Conservation (phyloP, 2,113 vertebrate genomes). For the Spilogale gracilis region DNA sequence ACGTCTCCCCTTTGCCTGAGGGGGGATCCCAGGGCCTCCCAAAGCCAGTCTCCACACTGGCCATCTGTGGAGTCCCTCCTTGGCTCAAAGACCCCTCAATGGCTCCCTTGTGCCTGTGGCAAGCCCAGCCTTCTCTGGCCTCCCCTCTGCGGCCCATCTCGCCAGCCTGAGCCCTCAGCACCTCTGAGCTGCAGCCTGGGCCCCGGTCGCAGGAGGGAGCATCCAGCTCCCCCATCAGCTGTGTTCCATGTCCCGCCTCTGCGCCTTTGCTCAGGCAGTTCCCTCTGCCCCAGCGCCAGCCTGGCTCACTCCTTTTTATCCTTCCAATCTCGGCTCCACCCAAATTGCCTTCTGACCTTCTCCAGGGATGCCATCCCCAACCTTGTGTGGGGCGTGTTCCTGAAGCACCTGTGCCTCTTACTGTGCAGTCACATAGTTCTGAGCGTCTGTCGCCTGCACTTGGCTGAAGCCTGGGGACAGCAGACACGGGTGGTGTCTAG, state of each 20-base stretch:
- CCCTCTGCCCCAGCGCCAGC: background rate
- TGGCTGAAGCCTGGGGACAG: background rate
- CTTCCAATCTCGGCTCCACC: background rate
- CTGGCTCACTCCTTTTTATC: background rate
- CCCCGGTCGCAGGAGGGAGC: accelerated
- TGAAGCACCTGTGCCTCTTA: accelerated
- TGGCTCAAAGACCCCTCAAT: background rate
- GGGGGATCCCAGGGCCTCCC: background rate
- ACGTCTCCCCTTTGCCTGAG: background rate
- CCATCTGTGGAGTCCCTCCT: background rate
- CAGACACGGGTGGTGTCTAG: background rate
- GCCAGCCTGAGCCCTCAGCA: background rate
- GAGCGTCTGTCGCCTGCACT: background rate
- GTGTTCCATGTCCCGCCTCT: accelerated
- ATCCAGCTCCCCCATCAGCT: background rate
- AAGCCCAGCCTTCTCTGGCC: background rate
- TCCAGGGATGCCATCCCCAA: background rate
- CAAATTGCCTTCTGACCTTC: background rate
- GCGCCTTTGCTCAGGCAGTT: background rate
- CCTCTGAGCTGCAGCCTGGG: accelerated
- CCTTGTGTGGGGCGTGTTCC: background rate
- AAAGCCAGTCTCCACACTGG: background rate
- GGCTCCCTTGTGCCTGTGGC: background rate
- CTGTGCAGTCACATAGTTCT: accelerated
- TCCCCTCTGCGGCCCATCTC: accelerated